Base-by-base conservation (phyloP, 2,888 invertebrate genomes). In the Pyrrhia umbra region DNA sequence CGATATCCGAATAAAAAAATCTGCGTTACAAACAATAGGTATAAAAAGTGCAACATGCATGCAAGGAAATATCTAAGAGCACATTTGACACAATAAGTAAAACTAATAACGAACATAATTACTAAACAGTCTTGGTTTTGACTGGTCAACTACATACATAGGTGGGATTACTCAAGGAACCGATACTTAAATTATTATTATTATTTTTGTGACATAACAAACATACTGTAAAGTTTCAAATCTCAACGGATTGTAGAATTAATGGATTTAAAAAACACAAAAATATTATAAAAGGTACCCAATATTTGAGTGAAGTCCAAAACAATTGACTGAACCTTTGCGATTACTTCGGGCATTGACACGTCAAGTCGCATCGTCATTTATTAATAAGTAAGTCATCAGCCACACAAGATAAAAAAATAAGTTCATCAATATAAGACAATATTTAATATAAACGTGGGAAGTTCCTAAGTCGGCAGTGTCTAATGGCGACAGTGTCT, bases 111-210 rank as follows among this genome's bases (percentile, higher is more conserved):
- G 91, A 93, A 93, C 84, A 80, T 93, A 92, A 92, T n/a, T 77
- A 75, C 90, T 92, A 92, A 91, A 88, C 94, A 95, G 94, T 95
- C 94, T 95, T 95, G 82, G 84, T 82, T 80, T 80, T 92, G 94
- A 94, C 94, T 94, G 94, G 89, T 90, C 88, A 89, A 90, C 90
- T 89, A 88, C 72, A 85, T 89, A 88, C 72, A 85, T 88, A 92
- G 93, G 94, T 93, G 94, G 94, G 94, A 90, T 91, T 79, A 82
- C 86, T 85, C 84, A 87, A 90, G 89, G 90, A 90, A 89, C 90
- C 85, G 86, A 89, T 82, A 81, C 75, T 70, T 80, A 69, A 71
- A 80, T 68, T 59, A 77, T 62, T 15, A 20, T 23, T 51, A 50
- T 64, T 67, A 64, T 62, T 65, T 63, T 51, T 56, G 61, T 58